These are phyloP conservation scores for Centroberyx gerrardi DNA, from an alignment of 2,797 vertebrate genomes.

Conservation along the genomic window DNA sequence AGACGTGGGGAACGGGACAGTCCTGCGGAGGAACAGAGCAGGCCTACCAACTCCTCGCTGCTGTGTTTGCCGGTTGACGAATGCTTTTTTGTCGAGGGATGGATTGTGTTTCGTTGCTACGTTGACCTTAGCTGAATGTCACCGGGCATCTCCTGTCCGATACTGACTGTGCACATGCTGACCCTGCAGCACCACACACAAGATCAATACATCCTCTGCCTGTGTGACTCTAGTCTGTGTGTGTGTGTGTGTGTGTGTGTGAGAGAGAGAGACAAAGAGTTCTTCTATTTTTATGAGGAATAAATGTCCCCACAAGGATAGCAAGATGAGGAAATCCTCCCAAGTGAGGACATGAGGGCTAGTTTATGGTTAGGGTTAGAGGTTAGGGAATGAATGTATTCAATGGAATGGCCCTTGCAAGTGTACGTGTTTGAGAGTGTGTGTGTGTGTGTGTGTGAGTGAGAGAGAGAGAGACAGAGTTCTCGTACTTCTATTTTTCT, in stretches of 20 bases:
- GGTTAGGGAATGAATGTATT: slow-evolving; percentile 2
- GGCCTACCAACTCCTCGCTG: slow-evolving; percentile 57
- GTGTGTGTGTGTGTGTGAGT: slow-evolving; percentile 3
- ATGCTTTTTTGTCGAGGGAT: slow-evolving; percentile 63
- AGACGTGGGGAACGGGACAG: slow-evolving; percentile 57
- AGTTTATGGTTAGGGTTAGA: neutral
- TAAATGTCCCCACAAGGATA: slow-evolving; percentile 39
- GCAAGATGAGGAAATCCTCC: slow-evolving; percentile 30
- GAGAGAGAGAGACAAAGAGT: neutral
- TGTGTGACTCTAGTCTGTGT: slow-evolving; percentile 36
- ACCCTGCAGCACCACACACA: slow-evolving; percentile 70
- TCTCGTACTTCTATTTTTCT: slow-evolving; percentile 40
- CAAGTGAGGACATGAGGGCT: slow-evolving; percentile 18
- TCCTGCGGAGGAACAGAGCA: slow-evolving; percentile 57
- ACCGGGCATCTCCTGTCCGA: slow-evolving; percentile 74
- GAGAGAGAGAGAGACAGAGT: no score
- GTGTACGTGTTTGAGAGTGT: slow-evolving; percentile 6
- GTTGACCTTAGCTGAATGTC: slow-evolving; percentile 82
- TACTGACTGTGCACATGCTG: slow-evolving; percentile 76
- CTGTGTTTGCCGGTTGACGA: slow-evolving; percentile 50
- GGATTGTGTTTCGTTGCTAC: slow-evolving; percentile 74
- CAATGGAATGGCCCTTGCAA: neutral
- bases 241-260: slow-evolving; percentile 4
- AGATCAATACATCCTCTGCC: slow-evolving; percentile 72
- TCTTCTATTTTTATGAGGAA: slow-evolving; percentile 46